Base-by-base conservation (phyloP, 2,113 vertebrate species). In the Notothenia rossii region DNA sequence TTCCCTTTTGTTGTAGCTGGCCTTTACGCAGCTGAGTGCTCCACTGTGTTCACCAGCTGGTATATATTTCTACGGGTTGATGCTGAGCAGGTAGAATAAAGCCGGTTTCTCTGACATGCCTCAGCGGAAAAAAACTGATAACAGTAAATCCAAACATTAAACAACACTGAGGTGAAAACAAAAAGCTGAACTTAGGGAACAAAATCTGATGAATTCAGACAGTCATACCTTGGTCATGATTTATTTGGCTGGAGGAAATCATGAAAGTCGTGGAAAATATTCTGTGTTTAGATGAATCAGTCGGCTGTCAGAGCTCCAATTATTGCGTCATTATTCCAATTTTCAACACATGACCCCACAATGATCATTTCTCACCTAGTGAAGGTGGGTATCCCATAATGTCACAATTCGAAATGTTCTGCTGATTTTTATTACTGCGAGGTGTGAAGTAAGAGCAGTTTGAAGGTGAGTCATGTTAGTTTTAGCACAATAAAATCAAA, bases 391-490 rank as follows among this genome's bases (percentile, higher is more conserved):
- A 58, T 81, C 22, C 67, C 18, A 9, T 51, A 53, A 77, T 86
- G 72, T 84, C 79, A 22, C 67, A 79, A 83, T 51, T 71, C 2
- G 2, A 10, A 15, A 18, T 8, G 70, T 79, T 73, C 45, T 48
- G 20, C 0, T 22, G 1, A 22, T 14, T 82, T 68, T 15, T 40
- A 18, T 20, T 5, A 50, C 22, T 62, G 49, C 40, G 15, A 22
- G 18, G 10, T 40, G 66, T 68, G 40, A 75, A 20, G 40, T 66
- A 51, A 58, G 51, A n/a, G 3, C 18, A 43, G n/a, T 29, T 29
- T 3, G 29, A 29, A 29, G 29, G 29, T 1, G 63, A 84, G 12
- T 85, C 61, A 70, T 17, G 15, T 49, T 51, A 15, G 1, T 49
- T 80, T 54, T 60, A 14, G 1, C 13, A 14, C 55, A 11, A 68